Evolutionary conservation across 2,113 vertebrate genomes (phyloP), one percentile per base, ranked within the genome.

Genomic region (Arenaria interpres): DNA sequence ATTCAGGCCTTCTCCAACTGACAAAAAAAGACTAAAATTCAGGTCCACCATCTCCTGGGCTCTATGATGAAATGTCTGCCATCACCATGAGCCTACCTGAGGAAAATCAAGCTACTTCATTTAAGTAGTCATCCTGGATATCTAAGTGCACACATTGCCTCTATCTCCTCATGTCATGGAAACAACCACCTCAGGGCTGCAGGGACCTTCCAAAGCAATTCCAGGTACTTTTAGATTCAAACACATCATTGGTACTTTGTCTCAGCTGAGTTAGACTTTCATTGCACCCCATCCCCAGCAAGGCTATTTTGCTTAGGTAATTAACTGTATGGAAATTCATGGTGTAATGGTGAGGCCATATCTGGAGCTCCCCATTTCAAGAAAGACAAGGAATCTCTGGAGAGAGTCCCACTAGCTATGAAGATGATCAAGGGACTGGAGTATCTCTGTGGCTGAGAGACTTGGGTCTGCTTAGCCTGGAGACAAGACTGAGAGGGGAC

Each of bases 261-360:
- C 54, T 39, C 59, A 77, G 24, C 22, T 59, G 30, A 3, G 4
- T 48, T 56, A 92, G 67, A 33, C 6, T 11, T 45, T 77, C 3
- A 0, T 71, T 4, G 2, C 9, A n/a, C 2, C 45, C 33, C 43
- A 33, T 62, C 20, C 16, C 35, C n/a, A 3, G 27, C 17, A 62
- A 86, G 21, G 46, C 32, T 76, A 15, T 9, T 4, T 0, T 23
- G 10, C 41, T 80, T 19, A 71, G 68, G 33, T 69, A 69, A 86
- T 50, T n/a, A 45, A 22, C 60, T n/a, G 14, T 11, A 14, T 41
- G n/a, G 46, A 84, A 78, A 33, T 4, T 18, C 33, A 50, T 35
- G 35, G 19, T 62, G 63, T 28, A 28, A 20, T 66, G 41, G 12
- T 66, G 39, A 66, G 28, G 13, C 28, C 41, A 43, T 41, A 15